A percentile compares a stretch with the other conserved stretches of the same genome.
Conservation (phyloP, 2,113 vertebrate species). For the Corythornis vintsioides region DNA sequence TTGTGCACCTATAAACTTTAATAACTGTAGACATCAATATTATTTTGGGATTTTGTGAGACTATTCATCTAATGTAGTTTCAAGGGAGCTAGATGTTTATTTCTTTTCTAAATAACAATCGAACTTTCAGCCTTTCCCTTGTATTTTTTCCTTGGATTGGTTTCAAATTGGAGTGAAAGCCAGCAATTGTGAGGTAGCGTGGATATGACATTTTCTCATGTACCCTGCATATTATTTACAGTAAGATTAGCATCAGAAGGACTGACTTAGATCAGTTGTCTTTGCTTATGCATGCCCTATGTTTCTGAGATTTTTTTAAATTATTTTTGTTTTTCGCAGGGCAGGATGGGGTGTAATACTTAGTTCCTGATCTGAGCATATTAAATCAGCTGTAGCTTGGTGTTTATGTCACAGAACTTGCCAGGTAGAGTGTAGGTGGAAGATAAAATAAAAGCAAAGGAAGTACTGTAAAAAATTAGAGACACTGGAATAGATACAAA, state of each 20-base stretch:
- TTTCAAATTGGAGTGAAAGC: slow-evolving; percentile 52
- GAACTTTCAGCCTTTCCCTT: not conserved
- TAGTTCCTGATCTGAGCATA: not conserved
- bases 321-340: not conserved
- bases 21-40: not conserved
- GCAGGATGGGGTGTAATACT: not conserved
- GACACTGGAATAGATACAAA: slow-evolving; percentile 7
- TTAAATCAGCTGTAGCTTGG: slow-evolving; percentile 12
- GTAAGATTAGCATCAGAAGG: slow-evolving; percentile 58
- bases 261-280: slow-evolving; percentile 43
- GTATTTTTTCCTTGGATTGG: slow-evolving; percentile 43
- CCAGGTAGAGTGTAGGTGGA: not conserved
- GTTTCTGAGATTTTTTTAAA: not conserved
- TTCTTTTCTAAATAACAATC: not conserved
- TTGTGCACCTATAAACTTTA: slow-evolving; percentile 24
- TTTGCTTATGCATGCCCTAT: not conserved
- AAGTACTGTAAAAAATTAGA: not conserved
- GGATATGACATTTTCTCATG: slow-evolving; percentile 57
- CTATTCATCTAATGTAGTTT: not conserved
- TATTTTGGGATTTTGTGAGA: slow-evolving; percentile 19
- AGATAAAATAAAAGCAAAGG: slow-evolving; percentile 33
- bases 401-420: not conserved
- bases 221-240: slow-evolving; percentile 53
- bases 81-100: slow-evolving; percentile 17
- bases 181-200: slow-evolving; percentile 17